Evolutionary conservation across 2,888 invertebrate species (phyloP), one percentile per base, ranked within the genome.

Genomic region (Octodonta nipae): DNA sequence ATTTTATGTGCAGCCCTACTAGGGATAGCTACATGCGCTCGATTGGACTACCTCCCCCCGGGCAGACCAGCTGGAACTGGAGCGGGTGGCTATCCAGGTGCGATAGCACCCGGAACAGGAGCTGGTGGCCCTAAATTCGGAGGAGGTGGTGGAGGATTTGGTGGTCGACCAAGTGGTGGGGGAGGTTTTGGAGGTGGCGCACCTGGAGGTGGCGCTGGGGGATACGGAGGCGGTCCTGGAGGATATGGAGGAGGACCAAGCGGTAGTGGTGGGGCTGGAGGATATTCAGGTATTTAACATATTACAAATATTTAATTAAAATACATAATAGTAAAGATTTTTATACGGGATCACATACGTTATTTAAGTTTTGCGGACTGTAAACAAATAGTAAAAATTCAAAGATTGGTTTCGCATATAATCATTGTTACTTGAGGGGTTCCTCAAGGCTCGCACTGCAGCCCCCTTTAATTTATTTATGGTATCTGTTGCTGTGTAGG

Each of bases 11-110:
- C 51, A n/a, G 50, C 49, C 33, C 32, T 54, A 4, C 33, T 51
- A 26, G 51, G 51, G 35, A 30, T 50, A 12, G 48, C 47, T 26
- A 41, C 47, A 3, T 50, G 48, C 33, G 54, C 49, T 17, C 50
- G 54, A 5, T 44, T 55, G 1, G 54, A 55, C 32, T 52, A 53
- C 37, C 48, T 52, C 10, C 52, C 52, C 4, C 52, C 50, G 10
- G 43, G 45, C 5, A 33, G 36, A 11, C 42, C 38, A 16, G 40
- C 43, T 11, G 36, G 42, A 3, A 36, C 20, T n/a, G 13, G 39
- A 2, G 34, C 33, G 20, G 30, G 36, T 13, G 40, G 37, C n/a
- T 35, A 32, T 10, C 35, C 40, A n/a, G 37, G 40, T 4, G 37
- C 31, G 2, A 28, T 26, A 6, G 37, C 35, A 7, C 33, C 37